Evolutionary conservation across 2,113 vertebrate species (phyloP), one percentile per base, ranked within the genome.

Genomic region (Coryphaenoides rupestris): DNA sequence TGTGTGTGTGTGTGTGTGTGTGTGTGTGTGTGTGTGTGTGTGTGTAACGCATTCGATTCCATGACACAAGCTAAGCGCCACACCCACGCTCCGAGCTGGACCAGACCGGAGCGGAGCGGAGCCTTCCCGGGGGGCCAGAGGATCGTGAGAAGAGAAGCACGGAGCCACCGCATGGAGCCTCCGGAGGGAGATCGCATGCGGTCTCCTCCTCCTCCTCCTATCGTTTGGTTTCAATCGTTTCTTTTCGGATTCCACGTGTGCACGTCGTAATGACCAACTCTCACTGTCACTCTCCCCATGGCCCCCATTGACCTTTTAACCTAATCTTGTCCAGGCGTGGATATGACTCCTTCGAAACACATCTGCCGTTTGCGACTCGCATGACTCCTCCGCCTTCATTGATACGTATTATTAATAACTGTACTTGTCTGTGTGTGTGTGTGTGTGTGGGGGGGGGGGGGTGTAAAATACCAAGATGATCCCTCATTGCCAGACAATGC

Each of bases 201-300:
- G n/a, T n/a, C n/a, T n/a, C 16, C 47, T 50, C 47, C 15, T 12
- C 13, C 47, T 50, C 47, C n/a, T 16, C 5, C 5, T n/a, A 58
- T 72, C 74, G n/a, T n/a, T n/a, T n/a, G n/a, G n/a, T n/a, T 75
- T 72, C 79, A 62, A 12, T n/a, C n/a, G 7, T 40, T 84, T 84
- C 81, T 65, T 54, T 80, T 73, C 78, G 70, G 78, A 77, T 84
- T 81, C 80, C 60, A 68, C 17, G 47, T 6, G 47, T 3, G n/a
- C n/a, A n/a, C 17, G n/a, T n/a, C 47, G 9, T 50, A 16, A n/a
- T n/a, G 47, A 50, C 15, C 15, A 50, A 50, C n/a, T 13, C n/a
- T 50, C n/a, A 3, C n/a, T 2, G 47, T 50, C 15, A 50, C 47
- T 16, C 40, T 5, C 40, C 13, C 40, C n/a, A n/a, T n/a, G n/a